Conservation (phyloP, 2,888 invertebrate species). For the Pterostichus niger region DNA sequence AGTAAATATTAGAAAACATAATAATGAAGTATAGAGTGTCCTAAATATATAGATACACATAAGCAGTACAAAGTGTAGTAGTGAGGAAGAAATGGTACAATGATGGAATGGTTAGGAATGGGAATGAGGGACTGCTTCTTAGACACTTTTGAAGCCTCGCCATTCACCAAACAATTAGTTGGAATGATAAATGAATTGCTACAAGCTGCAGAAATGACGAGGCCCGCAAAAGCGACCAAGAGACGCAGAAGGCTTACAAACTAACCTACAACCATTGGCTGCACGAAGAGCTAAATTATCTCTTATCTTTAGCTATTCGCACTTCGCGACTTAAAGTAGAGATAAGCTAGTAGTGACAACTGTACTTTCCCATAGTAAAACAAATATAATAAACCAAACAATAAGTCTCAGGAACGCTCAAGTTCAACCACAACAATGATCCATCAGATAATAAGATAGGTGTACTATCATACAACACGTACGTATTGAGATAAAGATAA, state of each 20-base stretch:
- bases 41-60: constrained; percentile 66
- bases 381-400: constrained; percentile 65
- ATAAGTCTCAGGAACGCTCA: constrained; percentile 61
- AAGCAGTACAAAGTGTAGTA: constrained; percentile 67
- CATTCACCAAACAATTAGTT: constrained; percentile 39
- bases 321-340: constrained; percentile 64
- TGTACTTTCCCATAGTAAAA: constrained; percentile 66
- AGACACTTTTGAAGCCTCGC: constrained; percentile 9
- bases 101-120: constrained; percentile 33
- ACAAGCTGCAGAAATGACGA: constrained; percentile 32
- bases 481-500: constrained; percentile 41
- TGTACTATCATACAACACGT: constrained; percentile 64
- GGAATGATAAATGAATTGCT: constrained; percentile 13
- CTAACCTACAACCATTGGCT: constrained; percentile 66
- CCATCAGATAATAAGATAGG: constrained; percentile 44
- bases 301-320: constrained; percentile 26
- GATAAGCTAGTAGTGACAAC: constrained; percentile 67
- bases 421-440: constrained; percentile 63
- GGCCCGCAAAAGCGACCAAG: constrained; percentile 43
- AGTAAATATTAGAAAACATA: constrained; percentile 75
- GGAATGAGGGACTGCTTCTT: constrained; percentile 21
- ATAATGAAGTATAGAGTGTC: constrained; percentile 67
- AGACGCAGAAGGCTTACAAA: constrained; percentile 61
- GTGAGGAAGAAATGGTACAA: constrained; percentile 52
- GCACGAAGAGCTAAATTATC: constrained; percentile 36